A percentile compares a stretch with the other conserved stretches of the same genome.
Evolutionary conservation across 2,888 invertebrate genomes (phyloP).

Genomic region (Cremastinae sp.): DNA sequence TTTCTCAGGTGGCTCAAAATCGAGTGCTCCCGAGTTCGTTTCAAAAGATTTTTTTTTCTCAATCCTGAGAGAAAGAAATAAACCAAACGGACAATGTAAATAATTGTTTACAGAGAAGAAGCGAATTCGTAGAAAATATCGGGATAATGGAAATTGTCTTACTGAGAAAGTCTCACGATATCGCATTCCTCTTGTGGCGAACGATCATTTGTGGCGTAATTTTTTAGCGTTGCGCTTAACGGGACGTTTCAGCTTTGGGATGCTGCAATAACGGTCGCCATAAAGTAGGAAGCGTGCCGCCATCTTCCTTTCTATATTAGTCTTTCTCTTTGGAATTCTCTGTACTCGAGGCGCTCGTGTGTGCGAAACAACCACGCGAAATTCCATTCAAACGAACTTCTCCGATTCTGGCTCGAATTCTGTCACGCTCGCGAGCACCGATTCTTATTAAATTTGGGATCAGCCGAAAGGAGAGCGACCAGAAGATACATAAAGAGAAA

Average conservation of each 20-base stretch:
- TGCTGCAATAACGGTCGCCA: slow-evolving; percentile 43
- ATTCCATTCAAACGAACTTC: slow-evolving; percentile 39
- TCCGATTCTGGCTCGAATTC: slow-evolving; percentile 30
- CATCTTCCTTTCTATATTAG: slow-evolving; percentile 2
- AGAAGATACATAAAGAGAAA: not conserved
- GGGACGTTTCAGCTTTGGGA: slow-evolving; percentile 37
- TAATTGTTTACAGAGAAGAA: slow-evolving; percentile 16
- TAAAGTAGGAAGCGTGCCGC: slow-evolving; percentile 45
- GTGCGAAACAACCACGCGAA: slow-evolving; percentile 26
- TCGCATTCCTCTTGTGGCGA: slow-evolving; percentile 21
- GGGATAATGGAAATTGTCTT: slow-evolving; percentile 6
- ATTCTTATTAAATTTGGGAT: slow-evolving; percentile 53
- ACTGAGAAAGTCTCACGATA: slow-evolving; percentile 32
- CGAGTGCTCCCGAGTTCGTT: too few species aligned
- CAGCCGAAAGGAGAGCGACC: slow-evolving; percentile 35
- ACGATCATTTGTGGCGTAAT: not conserved
- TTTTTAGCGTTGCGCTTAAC: slow-evolving; percentile 31
- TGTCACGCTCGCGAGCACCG: slow-evolving; percentile 16
- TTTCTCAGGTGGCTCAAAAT: too few species aligned
- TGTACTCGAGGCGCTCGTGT: not conserved
- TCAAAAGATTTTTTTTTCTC: not conserved
- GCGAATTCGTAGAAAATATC: slow-evolving; percentile 13
- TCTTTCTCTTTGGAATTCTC: slow-evolving; percentile 33
- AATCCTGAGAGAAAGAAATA: not conserved
- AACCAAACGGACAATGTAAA: not conserved